Evolutionary conservation across 2,888 invertebrate genomes (phyloP).

Genomic region (Eretmocerus hayati): DNA sequence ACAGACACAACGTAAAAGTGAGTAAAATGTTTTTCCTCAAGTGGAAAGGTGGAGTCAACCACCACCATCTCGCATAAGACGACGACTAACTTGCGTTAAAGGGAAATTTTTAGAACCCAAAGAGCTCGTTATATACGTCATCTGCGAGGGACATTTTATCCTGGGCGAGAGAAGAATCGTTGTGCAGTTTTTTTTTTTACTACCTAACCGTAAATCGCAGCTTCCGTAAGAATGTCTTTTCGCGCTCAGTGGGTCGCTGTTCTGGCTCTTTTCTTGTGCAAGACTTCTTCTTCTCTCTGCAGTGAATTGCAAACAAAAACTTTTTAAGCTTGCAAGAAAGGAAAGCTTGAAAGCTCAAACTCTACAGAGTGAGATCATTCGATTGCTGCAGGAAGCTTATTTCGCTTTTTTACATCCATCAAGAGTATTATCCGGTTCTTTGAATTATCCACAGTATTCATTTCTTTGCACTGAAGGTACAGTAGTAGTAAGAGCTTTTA

Average conservation of each 20-base stretch:
- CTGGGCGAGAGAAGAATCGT: constrained; percentile 16
- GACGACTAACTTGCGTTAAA: too few relatives aligned
- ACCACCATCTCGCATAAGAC: too few relatives aligned
- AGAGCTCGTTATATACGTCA: constrained; percentile 21
- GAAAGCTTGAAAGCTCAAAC: constrained; percentile 7
- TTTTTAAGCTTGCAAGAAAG: constrained; percentile 19
- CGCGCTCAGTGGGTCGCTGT: constrained; percentile 15
- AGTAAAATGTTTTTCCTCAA: too few relatives aligned
- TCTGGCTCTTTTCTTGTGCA: background rate
- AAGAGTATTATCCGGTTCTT: constrained; percentile 2
- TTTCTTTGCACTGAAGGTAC: too few relatives aligned
- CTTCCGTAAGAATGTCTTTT: constrained; percentile 17
- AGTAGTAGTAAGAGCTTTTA: too few relatives aligned
- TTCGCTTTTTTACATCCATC: constrained; percentile 13
- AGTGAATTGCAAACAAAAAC: constrained; percentile 23
- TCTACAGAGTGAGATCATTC: constrained; percentile 14
- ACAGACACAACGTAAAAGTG: too few relatives aligned
- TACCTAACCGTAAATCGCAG: constrained; percentile 21
- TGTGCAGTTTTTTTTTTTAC: constrained; percentile 22
- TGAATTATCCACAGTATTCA: constrained; percentile 7
- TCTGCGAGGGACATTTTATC: constrained; percentile 18
- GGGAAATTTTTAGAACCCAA: constrained; percentile 7
- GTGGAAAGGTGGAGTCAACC: too few relatives aligned
- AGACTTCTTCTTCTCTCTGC: constrained; percentile 5
- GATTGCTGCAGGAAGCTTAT: constrained; percentile 11